Conservation (phyloP, 2,113 vertebrate species). For the Myrmecobius fasciatus region DNA sequence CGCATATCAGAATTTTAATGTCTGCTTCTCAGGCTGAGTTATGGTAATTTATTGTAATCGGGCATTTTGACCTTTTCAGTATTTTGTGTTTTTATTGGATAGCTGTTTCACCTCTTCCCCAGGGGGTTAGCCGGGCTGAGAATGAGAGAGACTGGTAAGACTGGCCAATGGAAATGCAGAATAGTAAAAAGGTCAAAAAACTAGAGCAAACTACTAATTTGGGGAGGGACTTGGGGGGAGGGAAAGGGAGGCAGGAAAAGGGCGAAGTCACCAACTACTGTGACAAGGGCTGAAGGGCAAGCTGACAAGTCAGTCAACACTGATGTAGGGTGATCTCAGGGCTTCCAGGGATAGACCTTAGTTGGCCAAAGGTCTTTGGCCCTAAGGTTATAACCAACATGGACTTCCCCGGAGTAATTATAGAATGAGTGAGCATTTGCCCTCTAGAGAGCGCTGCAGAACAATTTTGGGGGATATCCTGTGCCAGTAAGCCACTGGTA, state of each 20-base stretch:
- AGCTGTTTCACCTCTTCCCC: conserved; percentile 77
- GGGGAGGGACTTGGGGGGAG: conserved; percentile 26
- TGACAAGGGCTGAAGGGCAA: conserved; percentile 37
- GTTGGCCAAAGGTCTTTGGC: background rate
- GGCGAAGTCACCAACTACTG: conserved; percentile 25
- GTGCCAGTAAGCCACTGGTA: background rate
- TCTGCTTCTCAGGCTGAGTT: conserved; percentile 78
- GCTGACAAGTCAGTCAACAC: conserved; percentile 23
- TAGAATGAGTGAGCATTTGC: background rate
- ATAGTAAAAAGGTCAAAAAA: conserved; percentile 81
- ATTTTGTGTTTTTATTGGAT: conserved; percentile 84
- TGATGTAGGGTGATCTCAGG: background rate
- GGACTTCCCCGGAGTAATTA: background rate
- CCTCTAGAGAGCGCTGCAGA: background rate
- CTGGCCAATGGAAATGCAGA: conserved; percentile 71
- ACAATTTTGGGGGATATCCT: background rate
- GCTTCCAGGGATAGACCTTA: background rate
- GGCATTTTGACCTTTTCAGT: conserved; percentile 82
- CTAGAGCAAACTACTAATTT: conserved; percentile 76
- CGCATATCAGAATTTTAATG: conserved; percentile 82
- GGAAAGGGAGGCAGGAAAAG: background rate
- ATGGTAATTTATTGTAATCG: conserved; percentile 88
- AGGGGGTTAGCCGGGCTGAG: conserved; percentile 64
- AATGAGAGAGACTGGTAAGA: conserved; percentile 62
- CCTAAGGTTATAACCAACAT: background rate